phyloP scores from a whole-genome alignment of 2,797 vertebrate genomes.

The Pangasius krempfi region DNA sequence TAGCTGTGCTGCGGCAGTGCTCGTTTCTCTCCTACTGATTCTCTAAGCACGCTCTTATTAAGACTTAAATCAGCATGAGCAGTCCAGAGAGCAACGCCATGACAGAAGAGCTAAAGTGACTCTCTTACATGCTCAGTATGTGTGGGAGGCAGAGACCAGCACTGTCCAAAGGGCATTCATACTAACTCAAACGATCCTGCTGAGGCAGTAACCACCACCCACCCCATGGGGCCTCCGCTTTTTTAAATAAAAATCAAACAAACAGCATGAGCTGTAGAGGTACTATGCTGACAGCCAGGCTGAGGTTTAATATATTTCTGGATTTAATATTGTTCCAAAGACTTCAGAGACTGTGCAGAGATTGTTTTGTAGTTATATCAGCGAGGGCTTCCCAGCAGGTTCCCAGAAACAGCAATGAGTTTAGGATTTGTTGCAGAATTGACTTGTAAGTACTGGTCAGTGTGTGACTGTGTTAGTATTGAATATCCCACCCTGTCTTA shows the following conservation, averaged over 20 bases:
- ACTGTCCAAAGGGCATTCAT: conserved; percentile 22
- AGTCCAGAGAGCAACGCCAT: background rate
- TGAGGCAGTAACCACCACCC: conserved; percentile 16
- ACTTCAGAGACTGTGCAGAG: conserved; percentile 12
- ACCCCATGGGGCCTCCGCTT: conserved; percentile 14
- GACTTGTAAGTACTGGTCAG: conserved; percentile 12
- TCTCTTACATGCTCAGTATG: conserved; percentile 14
- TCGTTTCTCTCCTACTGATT: conserved; percentile 9
- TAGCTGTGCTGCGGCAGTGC: background rate
- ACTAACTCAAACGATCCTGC: conserved; percentile 23
- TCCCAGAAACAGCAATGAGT: background rate
- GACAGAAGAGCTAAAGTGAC: conserved; percentile 19
- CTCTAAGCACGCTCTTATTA: conserved; percentile 7
- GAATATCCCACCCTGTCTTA: conserved; percentile 4
- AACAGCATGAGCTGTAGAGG: conserved; percentile 9
- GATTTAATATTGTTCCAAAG: conserved; percentile 19
- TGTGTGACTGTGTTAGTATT: conserved; percentile 4
- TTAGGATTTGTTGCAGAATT: conserved; percentile 30
- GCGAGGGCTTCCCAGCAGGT: background rate
- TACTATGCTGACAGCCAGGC: conserved; percentile 14
- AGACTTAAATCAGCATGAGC: conserved; percentile 33
- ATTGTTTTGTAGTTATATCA: conserved; percentile 35
- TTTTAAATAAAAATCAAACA: conserved; percentile 37
- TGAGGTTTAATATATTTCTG: conserved; percentile 42
- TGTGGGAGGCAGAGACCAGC: conserved; percentile 1